Conservation (phyloP, 2,113 vertebrate species). For the Malaclemys terrapin region DNA sequence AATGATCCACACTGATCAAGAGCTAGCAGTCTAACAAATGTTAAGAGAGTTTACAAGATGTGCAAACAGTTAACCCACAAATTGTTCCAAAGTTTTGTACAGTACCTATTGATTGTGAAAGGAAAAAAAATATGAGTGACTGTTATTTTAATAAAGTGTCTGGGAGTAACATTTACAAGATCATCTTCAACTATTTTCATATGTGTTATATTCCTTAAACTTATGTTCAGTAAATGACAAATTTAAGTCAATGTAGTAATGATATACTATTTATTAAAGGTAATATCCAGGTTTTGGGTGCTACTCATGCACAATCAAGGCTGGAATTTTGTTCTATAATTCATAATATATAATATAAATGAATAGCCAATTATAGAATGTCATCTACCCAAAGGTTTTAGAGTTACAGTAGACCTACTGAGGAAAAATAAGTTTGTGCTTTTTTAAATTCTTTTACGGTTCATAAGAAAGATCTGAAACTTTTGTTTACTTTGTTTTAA, state of each 20-base stretch:
- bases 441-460: neutral
- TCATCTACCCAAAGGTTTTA: neutral
- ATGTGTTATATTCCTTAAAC: neutral
- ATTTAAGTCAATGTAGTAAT: neutral
- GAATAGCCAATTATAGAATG: neutral
- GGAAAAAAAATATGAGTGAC: neutral
- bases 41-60: neutral
- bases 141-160: neutral
- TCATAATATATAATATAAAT: rapidly evolving
- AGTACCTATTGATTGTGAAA: neutral
- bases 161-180: neutral
- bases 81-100: neutral
- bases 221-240: neutral
- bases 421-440: neutral
- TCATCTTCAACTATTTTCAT: neutral
- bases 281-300: neutral
- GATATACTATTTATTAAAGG: neutral
- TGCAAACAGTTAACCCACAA: neutral
- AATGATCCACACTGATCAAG: neutral
- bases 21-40: neutral
- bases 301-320: neutral
- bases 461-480: neutral
- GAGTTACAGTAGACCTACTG: neutral
- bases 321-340: neutral
- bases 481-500: neutral